Percentiles rank a stretch among this genome's conserved stretches.
These are phyloP conservation scores for Limnephilus marmoratus DNA, from an alignment of 2,888 invertebrate genomes.

Conservation along the genomic window DNA sequence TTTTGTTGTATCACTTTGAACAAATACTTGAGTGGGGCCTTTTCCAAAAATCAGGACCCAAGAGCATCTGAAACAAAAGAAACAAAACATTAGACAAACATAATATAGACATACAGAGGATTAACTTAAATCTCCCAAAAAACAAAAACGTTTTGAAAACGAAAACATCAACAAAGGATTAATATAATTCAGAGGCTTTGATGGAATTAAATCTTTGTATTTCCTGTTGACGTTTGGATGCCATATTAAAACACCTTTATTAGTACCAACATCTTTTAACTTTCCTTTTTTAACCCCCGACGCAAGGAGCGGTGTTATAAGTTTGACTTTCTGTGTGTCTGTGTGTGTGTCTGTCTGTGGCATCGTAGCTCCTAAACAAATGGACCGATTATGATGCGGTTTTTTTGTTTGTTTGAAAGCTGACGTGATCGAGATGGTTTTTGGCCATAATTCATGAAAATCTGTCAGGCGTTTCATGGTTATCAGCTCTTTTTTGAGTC, in stretches of 20 bases:
- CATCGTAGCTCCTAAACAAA: too few relatives aligned
- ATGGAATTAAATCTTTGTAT: not conserved
- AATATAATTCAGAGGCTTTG: not conserved
- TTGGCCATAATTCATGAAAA: too few relatives aligned
- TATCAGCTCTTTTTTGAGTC: too few relatives aligned
- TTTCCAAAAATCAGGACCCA: not conserved
- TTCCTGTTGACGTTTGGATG: not conserved
- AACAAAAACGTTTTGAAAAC: not conserved
- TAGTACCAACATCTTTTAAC: not conserved
- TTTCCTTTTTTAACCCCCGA: too few relatives aligned
- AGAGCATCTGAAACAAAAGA: not conserved
- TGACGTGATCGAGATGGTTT: too few relatives aligned
- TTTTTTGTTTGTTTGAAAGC: too few relatives aligned
- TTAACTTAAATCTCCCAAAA: not conserved
- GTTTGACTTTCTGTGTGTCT: too few relatives aligned
- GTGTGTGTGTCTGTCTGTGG: too few relatives aligned
- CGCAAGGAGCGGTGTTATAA: too few relatives aligned
- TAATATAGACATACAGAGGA: not conserved
- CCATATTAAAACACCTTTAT: not conserved
- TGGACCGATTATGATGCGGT: too few relatives aligned
- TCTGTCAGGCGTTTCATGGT: too few relatives aligned
- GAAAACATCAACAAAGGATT: not conserved
- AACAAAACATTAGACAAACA: not conserved
- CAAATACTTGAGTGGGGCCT: not conserved
- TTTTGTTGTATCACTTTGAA: not conserved